Percentiles rank a stretch among this genome's conserved stretches.
Conservation (phyloP, 2,888 invertebrate genomes). For the Platerodrilus igneus region DNA sequence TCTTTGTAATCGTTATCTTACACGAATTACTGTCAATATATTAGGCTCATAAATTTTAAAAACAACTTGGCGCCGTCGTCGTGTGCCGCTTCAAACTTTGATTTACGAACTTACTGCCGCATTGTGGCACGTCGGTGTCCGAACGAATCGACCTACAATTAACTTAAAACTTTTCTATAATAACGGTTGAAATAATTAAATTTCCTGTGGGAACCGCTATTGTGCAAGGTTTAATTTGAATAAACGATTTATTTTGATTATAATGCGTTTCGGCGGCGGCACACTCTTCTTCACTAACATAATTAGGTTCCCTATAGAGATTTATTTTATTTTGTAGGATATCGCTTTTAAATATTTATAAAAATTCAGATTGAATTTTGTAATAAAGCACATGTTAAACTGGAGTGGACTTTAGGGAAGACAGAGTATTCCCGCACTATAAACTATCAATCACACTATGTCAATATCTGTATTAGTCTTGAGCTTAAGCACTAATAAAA, state of each 20-base stretch:
- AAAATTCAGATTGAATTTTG: too few relatives aligned
- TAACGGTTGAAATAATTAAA: neutral
- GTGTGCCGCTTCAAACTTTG: slow-evolving; percentile 14
- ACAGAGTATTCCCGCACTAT: too few relatives aligned
- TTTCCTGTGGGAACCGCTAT: slow-evolving; percentile 24
- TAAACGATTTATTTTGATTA: slow-evolving; percentile 39
- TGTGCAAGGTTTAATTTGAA: slow-evolving; percentile 40
- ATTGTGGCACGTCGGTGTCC: too few relatives aligned
- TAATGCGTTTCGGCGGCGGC: slow-evolving; percentile 31
- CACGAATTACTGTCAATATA: slow-evolving; percentile 46
- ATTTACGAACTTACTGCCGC: slow-evolving; percentile 18
- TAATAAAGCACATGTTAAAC: too few relatives aligned
- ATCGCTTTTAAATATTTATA: too few relatives aligned
- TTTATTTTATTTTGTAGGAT: too few relatives aligned
- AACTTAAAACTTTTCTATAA: slow-evolving; percentile 6
- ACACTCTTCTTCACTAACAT: too few relatives aligned
- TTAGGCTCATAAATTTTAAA: slow-evolving; percentile 41
- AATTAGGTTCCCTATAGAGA: too few relatives aligned
- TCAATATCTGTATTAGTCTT: too few relatives aligned
- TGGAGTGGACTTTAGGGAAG: too few relatives aligned
- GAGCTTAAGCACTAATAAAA: too few relatives aligned
- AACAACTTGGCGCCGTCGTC: slow-evolving; percentile 18
- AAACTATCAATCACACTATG: too few relatives aligned
- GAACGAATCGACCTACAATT: slow-evolving; percentile 13
- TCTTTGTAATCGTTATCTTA: slow-evolving; percentile 44